A percentile compares a stretch with the other conserved stretches of the same genome.
Evolutionary conservation across 2,113 vertebrate species (phyloP).

Genomic region (Alethe diademata): DNA sequence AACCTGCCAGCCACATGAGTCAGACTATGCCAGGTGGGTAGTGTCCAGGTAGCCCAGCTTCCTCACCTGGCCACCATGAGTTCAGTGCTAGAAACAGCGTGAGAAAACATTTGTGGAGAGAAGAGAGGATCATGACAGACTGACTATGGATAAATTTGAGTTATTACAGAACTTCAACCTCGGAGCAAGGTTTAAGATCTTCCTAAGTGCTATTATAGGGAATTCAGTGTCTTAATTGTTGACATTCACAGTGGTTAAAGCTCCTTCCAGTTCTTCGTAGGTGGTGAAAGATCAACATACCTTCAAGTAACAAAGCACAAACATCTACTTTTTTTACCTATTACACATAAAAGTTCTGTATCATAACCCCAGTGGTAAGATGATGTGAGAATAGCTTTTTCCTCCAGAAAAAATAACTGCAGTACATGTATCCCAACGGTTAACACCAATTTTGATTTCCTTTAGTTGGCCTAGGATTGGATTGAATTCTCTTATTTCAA

Average conservation of each 20-base stretch:
- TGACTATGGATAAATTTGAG: neutral
- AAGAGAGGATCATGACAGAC: neutral
- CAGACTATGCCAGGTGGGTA: neutral
- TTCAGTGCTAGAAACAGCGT: neutral
- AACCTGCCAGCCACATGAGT: neutral
- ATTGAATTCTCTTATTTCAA: neutral
- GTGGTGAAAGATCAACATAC: neutral
- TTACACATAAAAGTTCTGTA: neutral
- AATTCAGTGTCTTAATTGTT: neutral
- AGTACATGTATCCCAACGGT: neutral
- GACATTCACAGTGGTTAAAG: neutral
- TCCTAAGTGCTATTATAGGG: rapidly evolving
- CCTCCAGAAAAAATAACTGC: neutral
- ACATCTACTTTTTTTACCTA: neutral
- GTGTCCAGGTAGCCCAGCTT: neutral
- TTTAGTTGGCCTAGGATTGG: neutral
- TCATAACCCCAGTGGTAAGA: neutral
- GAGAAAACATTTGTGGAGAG: neutral
- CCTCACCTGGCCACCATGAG: neutral
- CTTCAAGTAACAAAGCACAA: neutral
- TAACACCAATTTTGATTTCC: neutral
- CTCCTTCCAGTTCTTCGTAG: neutral
- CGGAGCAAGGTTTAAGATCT: neutral
- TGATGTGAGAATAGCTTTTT: neutral
- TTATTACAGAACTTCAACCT: neutral